These are phyloP conservation scores for Myrmecophaga tridactyla DNA, from an alignment of 2,113 vertebrate species.

Conservation along the genomic window DNA sequence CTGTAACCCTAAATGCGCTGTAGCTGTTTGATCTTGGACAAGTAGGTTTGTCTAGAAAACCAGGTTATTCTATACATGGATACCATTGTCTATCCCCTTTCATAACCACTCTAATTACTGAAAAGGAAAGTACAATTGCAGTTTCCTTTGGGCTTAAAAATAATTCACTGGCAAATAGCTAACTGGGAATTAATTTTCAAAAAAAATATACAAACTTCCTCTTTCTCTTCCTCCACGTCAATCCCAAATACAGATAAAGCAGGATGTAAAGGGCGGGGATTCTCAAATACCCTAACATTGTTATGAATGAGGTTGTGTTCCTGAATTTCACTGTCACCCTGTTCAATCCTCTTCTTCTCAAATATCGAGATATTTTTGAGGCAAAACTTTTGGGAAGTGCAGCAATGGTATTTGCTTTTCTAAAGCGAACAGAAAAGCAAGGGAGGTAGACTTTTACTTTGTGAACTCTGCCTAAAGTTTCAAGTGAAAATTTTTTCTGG, in stretches of 20 bases:
- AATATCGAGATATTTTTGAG: background rate
- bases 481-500: conserved; percentile 40
- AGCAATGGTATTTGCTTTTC: conserved; percentile 23
- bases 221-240: conserved; percentile 50
- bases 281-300: background rate
- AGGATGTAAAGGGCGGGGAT: background rate
- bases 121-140: conserved; percentile 79
- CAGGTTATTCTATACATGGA: conserved; percentile 52
- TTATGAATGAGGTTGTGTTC: conserved; percentile 9
- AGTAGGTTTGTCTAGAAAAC: conserved; percentile 77
- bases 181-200: conserved; percentile 80
- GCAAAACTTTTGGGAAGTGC: conserved; percentile 29
- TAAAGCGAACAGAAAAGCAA: background rate
- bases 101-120: conserved; percentile 77
- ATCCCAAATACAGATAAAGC: conserved; percentile 26
- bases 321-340: background rate
- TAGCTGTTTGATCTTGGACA: conserved; percentile 84
- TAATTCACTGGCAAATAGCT: conserved; percentile 65
- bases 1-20: conserved; percentile 96
- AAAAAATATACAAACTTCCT: conserved; percentile 58
- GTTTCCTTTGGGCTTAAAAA: conserved; percentile 75
- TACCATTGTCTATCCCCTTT: conserved; percentile 76
- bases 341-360: background rate
- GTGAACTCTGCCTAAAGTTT: conserved; percentile 20
- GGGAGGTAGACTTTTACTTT: background rate